A percentile compares a stretch with the other conserved stretches of the same genome.
phyloP scores from a whole-genome alignment of 1,140 invertebrate species.

The Plutomurus gul region DNA sequence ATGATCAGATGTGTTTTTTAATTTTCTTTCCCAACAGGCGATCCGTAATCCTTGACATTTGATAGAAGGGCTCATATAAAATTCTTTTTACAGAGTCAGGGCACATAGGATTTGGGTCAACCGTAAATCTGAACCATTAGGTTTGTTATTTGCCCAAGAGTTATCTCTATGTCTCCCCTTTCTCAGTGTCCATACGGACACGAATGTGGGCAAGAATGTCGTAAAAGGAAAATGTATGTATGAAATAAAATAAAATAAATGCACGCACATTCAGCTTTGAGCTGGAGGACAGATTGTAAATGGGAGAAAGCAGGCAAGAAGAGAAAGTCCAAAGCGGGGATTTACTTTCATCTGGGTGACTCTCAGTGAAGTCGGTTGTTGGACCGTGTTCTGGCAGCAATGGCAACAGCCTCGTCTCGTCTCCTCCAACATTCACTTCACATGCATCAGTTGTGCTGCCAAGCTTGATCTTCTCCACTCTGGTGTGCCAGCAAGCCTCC shows the following conservation, averaged over 20 bases:
- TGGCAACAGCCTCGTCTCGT: neutral
- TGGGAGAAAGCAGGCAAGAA: neutral
- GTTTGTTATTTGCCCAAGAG: neutral
- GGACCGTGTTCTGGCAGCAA: neutral
- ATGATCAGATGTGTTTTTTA: no score
- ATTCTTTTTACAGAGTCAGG: neutral
- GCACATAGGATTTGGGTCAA: neutral
- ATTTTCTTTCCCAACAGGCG: neutral
- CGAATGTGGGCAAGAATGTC: neutral
- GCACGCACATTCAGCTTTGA: neutral
- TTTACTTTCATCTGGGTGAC: neutral
- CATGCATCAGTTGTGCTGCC: neutral
- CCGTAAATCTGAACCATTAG: neutral
- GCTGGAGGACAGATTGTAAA: neutral
- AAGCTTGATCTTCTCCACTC: neutral
- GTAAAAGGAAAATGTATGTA: neutral
- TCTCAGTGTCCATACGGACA: neutral
- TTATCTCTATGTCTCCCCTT: neutral
- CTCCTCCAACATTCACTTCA: neutral
- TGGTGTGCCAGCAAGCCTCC: no score
- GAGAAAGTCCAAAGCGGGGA: slow-evolving; percentile 2
- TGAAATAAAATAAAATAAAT: slow-evolving; percentile 6
- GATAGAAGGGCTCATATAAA: neutral
- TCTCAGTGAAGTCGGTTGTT: neutral
- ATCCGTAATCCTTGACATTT: neutral